Base-by-base conservation (phyloP, 2,797 vertebrate species). In the Echiichthys vipera region DNA sequence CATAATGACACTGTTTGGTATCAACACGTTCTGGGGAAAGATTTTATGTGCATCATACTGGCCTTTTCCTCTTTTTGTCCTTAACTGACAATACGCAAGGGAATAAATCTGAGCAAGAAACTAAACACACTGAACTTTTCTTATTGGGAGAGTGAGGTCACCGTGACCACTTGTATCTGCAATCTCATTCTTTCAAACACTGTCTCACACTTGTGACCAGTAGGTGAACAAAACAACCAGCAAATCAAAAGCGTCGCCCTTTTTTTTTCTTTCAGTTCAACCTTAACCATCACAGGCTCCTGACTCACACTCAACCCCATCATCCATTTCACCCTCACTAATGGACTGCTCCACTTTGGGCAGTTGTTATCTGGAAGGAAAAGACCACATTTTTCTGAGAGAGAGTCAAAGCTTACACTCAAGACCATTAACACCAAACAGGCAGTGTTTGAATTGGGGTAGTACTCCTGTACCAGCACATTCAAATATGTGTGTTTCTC, bases 1-100 rank as follows among this genome's bases (percentile, higher is more conserved):
- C 51, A 77, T 49, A 77, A 81, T 71, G 27, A 72, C 40, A 71
- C 76, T 74, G 66, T 84, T 68, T 66, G 9, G 36, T 65, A 25
- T n/a, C n/a, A n/a, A n/a, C 70, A 76, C 27, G 62, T 40, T 67
- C 22, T 68, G 50, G 24, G 51, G 45, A 69, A 62, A 9, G 15
- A 34, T 51, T 61, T 54, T 22, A 45, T 22, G 25, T 67, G 29
- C 25, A 20, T 54, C 49, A 80, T 54, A 61, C 49, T 50, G 74
- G 34, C 40, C 46, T 27, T 67, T 67, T 77, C 30, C 65, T 74
- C 27, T 20, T 39, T 34, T 75, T 67, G 25, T 51, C 30, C 45
- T 56, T 50, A 43, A 55, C 34, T 8, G 42, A 64, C 8, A 7
- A 20, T 45, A 32, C 50, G 18, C 36, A 8, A 30, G 20, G 10